A percentile compares a stretch with the other conserved stretches of the same genome.
Evolutionary conservation across 2,888 invertebrate species (phyloP).

Genomic region (Thecophora atra): DNA sequence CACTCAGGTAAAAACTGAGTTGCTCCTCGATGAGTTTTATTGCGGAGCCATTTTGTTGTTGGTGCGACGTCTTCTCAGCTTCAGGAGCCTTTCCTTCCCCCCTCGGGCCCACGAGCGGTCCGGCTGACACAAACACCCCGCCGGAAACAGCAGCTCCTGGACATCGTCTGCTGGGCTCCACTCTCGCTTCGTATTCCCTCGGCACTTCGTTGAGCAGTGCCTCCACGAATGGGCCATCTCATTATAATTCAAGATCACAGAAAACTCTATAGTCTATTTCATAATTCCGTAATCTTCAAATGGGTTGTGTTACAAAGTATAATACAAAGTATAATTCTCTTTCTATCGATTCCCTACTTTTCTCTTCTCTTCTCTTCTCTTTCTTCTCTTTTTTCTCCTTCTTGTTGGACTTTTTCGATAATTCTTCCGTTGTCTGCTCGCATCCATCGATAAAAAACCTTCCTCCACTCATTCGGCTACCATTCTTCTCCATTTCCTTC

Average conservation of each 20-base stretch:
- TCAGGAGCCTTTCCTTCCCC: not conserved
- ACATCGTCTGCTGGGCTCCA: not conserved
- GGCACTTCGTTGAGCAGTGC: not conserved
- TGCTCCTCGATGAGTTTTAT: not conserved
- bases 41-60: not conserved
- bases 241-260: not conserved
- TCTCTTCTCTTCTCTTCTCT: not conserved
- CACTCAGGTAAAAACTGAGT: constrained; percentile 2
- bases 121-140: too few relatives aligned
- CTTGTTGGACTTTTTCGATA: too few relatives aligned
- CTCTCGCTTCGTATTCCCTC: not conserved
- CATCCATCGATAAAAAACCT: too few relatives aligned
- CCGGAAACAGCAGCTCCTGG: too few relatives aligned
- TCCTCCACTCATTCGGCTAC: too few relatives aligned
- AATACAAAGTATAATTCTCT: too few relatives aligned
- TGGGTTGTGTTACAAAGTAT: not conserved
- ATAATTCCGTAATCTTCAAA: not conserved
- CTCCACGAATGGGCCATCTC: not conserved
- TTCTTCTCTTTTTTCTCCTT: not conserved
- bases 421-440: too few relatives aligned
- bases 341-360: too few relatives aligned
- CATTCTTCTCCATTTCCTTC: too few relatives aligned
- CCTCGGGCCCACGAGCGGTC: too few relatives aligned
- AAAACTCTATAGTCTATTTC: not conserved
- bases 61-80: not conserved